A percentile compares a stretch with the other conserved stretches of the same genome.
Evolutionary conservation across 2,888 invertebrate species (phyloP).

Genomic region (Scaptomyza polygonia): DNA sequence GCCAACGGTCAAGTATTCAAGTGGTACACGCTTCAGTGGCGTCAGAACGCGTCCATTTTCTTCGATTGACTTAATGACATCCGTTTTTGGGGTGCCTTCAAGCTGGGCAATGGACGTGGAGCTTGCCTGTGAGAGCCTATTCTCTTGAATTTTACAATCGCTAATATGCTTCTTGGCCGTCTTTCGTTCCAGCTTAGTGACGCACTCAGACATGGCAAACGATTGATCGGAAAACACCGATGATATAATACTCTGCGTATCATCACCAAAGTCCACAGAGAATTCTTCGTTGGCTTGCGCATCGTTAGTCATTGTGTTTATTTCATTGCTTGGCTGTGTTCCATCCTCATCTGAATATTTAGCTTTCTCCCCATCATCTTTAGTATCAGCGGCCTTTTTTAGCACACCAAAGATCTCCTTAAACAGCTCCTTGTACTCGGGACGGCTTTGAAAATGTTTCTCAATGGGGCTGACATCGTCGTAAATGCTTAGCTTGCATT

Average conservation of each 20-base stretch:
- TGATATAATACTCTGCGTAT: slow-evolving; percentile 90
- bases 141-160: slow-evolving; percentile 82
- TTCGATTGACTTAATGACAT: slow-evolving; percentile 65
- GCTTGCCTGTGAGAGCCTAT: slow-evolving; percentile 72
- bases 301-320: slow-evolving; percentile 86
- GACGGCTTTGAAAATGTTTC: slow-evolving; percentile 92
- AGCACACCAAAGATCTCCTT: slow-evolving; percentile 93
- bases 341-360: slow-evolving; percentile 88
- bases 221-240: slow-evolving; percentile 91
- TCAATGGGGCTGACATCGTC: slow-evolving; percentile 92
- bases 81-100: slow-evolving; percentile 21
- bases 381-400: slow-evolving; percentile 93
- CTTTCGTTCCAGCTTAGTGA: slow-evolving; percentile 86
- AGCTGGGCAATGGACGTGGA: slow-evolving; percentile 54
- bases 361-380: slow-evolving; percentile 91
- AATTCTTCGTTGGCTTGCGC: slow-evolving; percentile 88
- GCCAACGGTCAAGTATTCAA: slow-evolving; percentile 90
- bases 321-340: slow-evolving; percentile 56
- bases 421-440: slow-evolving; percentile 92
- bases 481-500: slow-evolving; percentile 93
- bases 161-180: slow-evolving; percentile 82
- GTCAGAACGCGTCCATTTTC: slow-evolving; percentile 86
- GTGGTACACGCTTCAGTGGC: slow-evolving; percentile 89
- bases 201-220: slow-evolving; percentile 88
- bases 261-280: slow-evolving; percentile 86